Percentiles rank a stretch among this genome's conserved stretches.
Evolutionary conservation across 2,113 vertebrate species (phyloP).

Genomic region (Nansenia antarctica): DNA sequence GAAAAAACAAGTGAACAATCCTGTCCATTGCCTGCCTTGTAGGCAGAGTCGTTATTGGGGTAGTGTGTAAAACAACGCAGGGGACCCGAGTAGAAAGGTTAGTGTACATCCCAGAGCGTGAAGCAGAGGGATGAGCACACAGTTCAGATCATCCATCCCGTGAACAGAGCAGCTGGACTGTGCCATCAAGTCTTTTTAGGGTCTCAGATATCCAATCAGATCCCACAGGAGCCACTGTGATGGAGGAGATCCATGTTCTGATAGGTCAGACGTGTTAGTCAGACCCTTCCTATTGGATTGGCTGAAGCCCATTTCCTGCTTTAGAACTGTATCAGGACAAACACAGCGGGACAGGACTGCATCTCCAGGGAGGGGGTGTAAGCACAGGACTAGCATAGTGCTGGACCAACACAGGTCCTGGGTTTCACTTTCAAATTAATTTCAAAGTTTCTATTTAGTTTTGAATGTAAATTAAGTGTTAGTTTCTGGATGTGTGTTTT

Average conservation of each 20-base stretch:
- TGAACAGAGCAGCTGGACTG: not conserved
- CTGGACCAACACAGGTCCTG: constrained; percentile 18
- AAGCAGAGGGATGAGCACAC: too few species aligned
- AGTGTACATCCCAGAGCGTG: not conserved
- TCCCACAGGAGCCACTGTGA: not conserved
- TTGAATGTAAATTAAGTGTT: constrained; percentile 20
- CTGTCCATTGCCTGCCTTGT: not conserved
- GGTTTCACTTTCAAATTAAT: not conserved
- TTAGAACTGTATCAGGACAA: constrained; percentile 5
- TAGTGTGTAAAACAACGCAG: not conserved
- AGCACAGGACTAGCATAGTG: constrained; percentile 13
- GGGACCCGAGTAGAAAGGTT: not conserved
- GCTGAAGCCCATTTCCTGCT: not conserved
- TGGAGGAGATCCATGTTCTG: not conserved
- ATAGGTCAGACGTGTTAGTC: not conserved
- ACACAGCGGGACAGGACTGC: not conserved
- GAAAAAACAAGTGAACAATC: not conserved
- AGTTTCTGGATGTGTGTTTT: constrained; percentile 4
- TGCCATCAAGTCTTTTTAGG: not conserved
- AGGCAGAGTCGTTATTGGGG: not conserved
- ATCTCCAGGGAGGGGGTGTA: too few species aligned
- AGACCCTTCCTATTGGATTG: not conserved
- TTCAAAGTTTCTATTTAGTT: constrained; percentile 6
- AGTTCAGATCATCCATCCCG: not conserved
- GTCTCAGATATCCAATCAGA: not conserved